Evolutionary conservation across 1,140 invertebrate genomes (phyloP), one percentile per base, ranked within the genome.

Genomic region (Drosophila parvula): DNA sequence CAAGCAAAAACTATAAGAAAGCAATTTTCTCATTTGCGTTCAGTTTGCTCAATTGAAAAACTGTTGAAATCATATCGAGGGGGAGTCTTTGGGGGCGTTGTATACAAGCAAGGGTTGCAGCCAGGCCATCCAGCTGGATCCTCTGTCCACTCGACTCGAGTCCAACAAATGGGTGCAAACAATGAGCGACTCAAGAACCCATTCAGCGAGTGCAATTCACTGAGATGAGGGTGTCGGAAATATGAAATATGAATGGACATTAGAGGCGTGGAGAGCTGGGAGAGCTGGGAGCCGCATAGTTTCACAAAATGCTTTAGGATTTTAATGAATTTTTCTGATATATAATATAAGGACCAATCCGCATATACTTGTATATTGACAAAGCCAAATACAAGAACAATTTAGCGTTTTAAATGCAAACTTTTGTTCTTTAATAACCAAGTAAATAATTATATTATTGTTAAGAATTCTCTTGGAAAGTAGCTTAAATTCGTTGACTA

Each of bases 1-100:
- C 22, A 38, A n/a, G n/a, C 50, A 60, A 75, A 44, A 86, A 86
- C 75, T 82, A 82, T 69, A 79, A 75, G 74, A 71, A 84, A 79
- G 83, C 69, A 89, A 84, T 89, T 81, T 86, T 79, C 68, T 55
- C 60, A 71, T 88, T 88, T 70, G 65, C 68, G 51, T 74, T 79
- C 61, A 75, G 61, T 61, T 62, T 56, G 75, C 44, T 73, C 48
- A 84, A 83, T 83, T 85, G 69, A 71, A 79, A 84, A 80, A 85
- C 68, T 85, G 62, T 62, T 62, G 61, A 75, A 82, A 71, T 71
- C 76, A 61, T 57, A 51, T 45, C 28, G 65, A 27, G 43, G 18
- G 18, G 27, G 51, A 22, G 36, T 28, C 11, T n/a, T 6, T 16
- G 28, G 41, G 41, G 32, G 36, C 32, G 38, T 50, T 48, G 47